These are phyloP conservation scores for Coryphaenoides rupestris DNA, from an alignment of 2,113 vertebrate genomes.

Conservation along the genomic window DNA sequence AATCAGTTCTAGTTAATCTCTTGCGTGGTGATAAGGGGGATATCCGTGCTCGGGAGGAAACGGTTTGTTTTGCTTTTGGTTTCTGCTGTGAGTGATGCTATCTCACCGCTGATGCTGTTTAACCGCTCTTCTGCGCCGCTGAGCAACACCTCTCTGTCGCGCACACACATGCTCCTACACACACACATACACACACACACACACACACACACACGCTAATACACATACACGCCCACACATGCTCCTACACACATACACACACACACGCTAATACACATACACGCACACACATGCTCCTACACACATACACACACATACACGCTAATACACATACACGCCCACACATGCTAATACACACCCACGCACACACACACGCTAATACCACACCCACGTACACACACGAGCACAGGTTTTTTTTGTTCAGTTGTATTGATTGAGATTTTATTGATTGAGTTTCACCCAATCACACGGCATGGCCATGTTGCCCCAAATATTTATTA, in stretches of 20 bases:
- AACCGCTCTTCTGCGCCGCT: neutral
- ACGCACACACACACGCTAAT: neutral
- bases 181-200: too few species aligned
- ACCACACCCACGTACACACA: neutral
- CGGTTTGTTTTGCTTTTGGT: constrained; percentile 27
- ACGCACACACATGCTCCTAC: too few species aligned
- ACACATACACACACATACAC: too few species aligned
- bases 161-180: neutral
- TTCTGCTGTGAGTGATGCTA: constrained; percentile 6
- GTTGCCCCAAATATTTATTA: too few species aligned
- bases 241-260: too few species aligned
- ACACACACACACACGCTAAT: neutral
- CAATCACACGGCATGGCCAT: too few species aligned
- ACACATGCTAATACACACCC: neutral
- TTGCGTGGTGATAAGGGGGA: constrained; percentile 1
- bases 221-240: neutral
- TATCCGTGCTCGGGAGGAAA: constrained; percentile 30
- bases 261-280: too few species aligned
- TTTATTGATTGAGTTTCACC: too few species aligned
- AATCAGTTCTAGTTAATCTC: constrained; percentile 3
- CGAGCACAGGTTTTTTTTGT: neutral
- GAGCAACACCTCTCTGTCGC: neutral
- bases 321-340: neutral
- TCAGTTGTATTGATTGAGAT: too few species aligned
- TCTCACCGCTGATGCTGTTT: constrained; percentile 1